A percentile compares a stretch with the other conserved stretches of the same genome.
phyloP scores from a whole-genome alignment of 1,140 invertebrate species.

The Tetragonula clypearis region DNA sequence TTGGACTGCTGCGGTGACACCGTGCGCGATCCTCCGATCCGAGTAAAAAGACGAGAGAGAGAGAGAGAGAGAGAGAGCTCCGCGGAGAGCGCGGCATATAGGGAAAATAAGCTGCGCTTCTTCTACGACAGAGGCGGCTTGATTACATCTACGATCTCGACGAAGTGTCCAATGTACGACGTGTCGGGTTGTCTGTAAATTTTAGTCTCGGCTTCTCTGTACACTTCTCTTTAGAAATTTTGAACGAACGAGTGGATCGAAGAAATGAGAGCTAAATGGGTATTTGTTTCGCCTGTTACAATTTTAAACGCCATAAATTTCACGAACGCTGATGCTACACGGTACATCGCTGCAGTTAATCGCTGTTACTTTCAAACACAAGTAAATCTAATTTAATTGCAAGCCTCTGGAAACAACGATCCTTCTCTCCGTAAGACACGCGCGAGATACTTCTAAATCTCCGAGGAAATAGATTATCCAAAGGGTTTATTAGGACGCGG shows the following conservation, averaged over 20 bases:
- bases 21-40: not conserved
- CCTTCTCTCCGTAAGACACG: not conserved
- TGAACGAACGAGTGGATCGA: too few species aligned
- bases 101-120: too few species aligned
- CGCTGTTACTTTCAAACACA: not conserved
- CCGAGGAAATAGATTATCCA: not conserved
- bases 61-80: too few species aligned
- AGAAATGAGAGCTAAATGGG: too few species aligned
- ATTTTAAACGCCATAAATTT: too few species aligned
- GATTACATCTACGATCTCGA: too few species aligned
- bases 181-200: too few species aligned
- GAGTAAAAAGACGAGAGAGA: constrained; percentile 1
- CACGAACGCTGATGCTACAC: too few species aligned
- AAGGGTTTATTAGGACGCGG: not conserved
- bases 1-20: constrained; percentile 64
- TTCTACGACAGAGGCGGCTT: too few species aligned
- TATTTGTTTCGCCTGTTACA: too few species aligned
- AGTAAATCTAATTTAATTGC: not conserved
- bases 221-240: not conserved
- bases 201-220: not conserved
- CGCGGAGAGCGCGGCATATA: too few species aligned
- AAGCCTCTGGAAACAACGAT: not conserved
- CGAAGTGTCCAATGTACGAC: not conserved
- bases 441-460: not conserved
- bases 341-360: not conserved